Conservation (phyloP, 1,140 invertebrate genomes). For the Holcopasites calliopsidis region DNA sequence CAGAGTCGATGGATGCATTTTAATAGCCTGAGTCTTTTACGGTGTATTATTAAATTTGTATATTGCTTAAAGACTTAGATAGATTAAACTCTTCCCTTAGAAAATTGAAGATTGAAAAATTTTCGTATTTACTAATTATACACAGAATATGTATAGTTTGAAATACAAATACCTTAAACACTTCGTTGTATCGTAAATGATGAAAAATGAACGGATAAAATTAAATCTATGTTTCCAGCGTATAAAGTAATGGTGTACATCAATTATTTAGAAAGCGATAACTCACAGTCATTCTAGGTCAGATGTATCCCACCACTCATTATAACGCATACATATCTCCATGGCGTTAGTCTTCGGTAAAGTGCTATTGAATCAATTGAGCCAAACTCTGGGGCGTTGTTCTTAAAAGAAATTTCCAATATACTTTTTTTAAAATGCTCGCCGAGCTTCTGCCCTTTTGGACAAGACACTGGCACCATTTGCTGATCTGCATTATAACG, state of each 20-base stretch:
- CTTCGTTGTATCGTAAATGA: conserved; percentile 39
- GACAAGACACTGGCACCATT: conserved; percentile 67
- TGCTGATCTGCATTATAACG: conserved; percentile 56
- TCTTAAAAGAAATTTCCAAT: conserved; percentile 7
- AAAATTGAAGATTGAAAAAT: background rate
- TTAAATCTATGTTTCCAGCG: background rate
- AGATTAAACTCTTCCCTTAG: conserved; percentile 14
- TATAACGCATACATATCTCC: background rate
- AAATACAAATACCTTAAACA: conserved; percentile 15
- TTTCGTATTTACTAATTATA: no score
- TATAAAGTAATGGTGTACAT: conserved; percentile 13
- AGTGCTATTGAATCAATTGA: no score
- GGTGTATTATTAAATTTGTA: conserved; percentile 27
- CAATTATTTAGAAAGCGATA: background rate
- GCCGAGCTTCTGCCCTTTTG: conserved; percentile 69
- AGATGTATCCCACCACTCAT: conserved; percentile 19
- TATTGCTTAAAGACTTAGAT: conserved; percentile 40
- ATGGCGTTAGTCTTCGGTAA: background rate
- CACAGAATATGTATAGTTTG: background rate
- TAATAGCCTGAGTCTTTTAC: conserved; percentile 37
- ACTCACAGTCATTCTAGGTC: conserved; percentile 16
- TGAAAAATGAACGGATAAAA: background rate
- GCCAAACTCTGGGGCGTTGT: no score
- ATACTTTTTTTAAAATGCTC: conserved; percentile 57
- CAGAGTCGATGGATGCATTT: conserved; percentile 30